Percentiles rank a stretch among this genome's conserved stretches.
Evolutionary conservation across 1,140 invertebrate species (phyloP).

Genomic region (Ips typographus): DNA sequence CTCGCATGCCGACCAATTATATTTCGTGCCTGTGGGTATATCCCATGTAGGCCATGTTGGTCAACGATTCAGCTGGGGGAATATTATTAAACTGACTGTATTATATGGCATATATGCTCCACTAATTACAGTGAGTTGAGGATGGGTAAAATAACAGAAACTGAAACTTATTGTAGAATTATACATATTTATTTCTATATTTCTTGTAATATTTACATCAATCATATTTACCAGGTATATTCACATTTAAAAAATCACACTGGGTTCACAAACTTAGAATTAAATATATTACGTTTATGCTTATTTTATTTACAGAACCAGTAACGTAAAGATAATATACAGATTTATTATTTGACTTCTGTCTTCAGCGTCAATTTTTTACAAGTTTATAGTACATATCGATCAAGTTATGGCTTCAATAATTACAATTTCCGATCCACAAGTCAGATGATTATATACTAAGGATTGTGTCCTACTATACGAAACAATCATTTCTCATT

Average conservation of each 20-base stretch:
- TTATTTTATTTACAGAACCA: neutral
- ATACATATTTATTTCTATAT: constrained; percentile 48
- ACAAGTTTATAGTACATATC: too few species aligned
- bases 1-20: constrained; percentile 47
- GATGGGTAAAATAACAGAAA: neutral
- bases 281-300: neutral
- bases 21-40: constrained; percentile 42
- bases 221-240: constrained; percentile 41
- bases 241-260: constrained; percentile 46
- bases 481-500: too few species aligned
- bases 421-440: too few species aligned
- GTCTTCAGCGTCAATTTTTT: too few species aligned
- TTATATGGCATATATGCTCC: neutral
- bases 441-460: too few species aligned
- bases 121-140: neutral
- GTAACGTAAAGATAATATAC: neutral
- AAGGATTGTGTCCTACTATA: too few species aligned
- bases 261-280: constrained; percentile 32
- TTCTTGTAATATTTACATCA: constrained; percentile 41
- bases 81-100: constrained; percentile 44
- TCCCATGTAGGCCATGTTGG: constrained; percentile 36
- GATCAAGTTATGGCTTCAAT: too few species aligned
- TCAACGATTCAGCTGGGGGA: neutral
- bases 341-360: too few species aligned
- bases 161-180: constrained; percentile 28